These are phyloP conservation scores for Tribolium freemani DNA, from an alignment of 2,888 invertebrate species.

Conservation along the genomic window DNA sequence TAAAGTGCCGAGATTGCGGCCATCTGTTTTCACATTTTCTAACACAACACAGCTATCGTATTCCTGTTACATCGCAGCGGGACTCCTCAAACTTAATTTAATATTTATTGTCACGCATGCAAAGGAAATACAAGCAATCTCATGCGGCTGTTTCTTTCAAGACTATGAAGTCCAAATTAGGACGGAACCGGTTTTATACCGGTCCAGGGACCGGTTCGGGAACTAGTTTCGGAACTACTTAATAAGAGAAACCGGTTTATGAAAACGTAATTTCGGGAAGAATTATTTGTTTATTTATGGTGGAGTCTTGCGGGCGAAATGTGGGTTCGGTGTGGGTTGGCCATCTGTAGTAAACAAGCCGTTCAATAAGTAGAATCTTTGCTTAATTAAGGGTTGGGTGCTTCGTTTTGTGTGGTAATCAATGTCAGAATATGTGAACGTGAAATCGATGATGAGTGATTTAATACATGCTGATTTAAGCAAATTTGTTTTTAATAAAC, in stretches of 20 bases:
- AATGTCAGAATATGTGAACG: slow-evolving; percentile 19
- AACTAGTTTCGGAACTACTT: not conserved
- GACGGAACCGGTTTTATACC: not conserved
- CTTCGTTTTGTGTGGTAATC: slow-evolving; percentile 18
- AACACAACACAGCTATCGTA: slow-evolving; percentile 13
- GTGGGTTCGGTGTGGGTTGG: slow-evolving; percentile 16
- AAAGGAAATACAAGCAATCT: slow-evolving; percentile 4
- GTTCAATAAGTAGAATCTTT: slow-evolving; percentile 32
- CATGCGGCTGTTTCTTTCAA: not conserved
- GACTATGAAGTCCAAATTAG: not conserved
- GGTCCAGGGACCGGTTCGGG: not conserved
- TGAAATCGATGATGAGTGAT: slow-evolving; percentile 12
- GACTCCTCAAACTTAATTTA: slow-evolving; percentile 22
- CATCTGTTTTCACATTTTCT: slow-evolving; percentile 32
- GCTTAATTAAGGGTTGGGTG: slow-evolving; percentile 30
- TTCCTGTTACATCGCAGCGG: slow-evolving; percentile 10
- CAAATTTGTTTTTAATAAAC: slow-evolving; percentile 35
- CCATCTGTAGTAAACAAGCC: slow-evolving; percentile 28
- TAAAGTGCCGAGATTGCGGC: slow-evolving; percentile 30
- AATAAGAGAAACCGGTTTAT: not conserved
- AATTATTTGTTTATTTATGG: not conserved
- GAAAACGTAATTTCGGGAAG: not conserved
- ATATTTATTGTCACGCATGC: slow-evolving; percentile 34
- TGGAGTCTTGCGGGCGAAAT: not conserved
- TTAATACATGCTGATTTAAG: not conserved